Base-by-base conservation (phyloP, 2,797 vertebrate genomes). In the Halcyon badia region DNA sequence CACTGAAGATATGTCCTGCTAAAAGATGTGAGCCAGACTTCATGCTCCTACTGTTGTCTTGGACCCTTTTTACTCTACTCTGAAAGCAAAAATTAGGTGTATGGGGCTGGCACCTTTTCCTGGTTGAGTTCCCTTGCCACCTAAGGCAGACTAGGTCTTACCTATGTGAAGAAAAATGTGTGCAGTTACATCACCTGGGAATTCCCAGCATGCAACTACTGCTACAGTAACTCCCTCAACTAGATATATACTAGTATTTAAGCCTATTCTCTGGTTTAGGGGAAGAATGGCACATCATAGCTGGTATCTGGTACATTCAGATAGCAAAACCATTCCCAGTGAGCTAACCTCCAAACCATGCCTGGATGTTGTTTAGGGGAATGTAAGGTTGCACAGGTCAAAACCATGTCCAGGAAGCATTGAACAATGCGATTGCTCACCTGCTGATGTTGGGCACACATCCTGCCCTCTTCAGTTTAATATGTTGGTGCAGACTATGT, bases 361-460 rank as follows among this genome's bases (percentile, higher is more conserved):
- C 13, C 62, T 69, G 54, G 22, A 18, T 46, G 8, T 18, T 92
- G 37, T 13, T 44, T 10, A 65, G 58, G 21, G 8, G 8, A 69
- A 68, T 31, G 24, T 14, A 72, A 39, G 14, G 58, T 87, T 46
- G 5, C 3, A 15, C 17, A 21, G 15, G 19, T 57, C 72, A 65
- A 64, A 90, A 35, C 13, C 6, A 6, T 2, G 2, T 33, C 19
- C 44, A 66, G 42, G 48, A 28, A 81, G 7, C 24, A 48, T 3
- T 15, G 37, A 25, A 21, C 10, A 21, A 14, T 18, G 48, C 10
- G 15, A 8, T 1, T 52, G 26, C 10, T 9, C 26, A 11, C 22
- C 19, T 1, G 2, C 6, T 11, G 28, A 1, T 25, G 17, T 3
- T 41, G 71, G 18, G 20, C 4, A 3, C 41, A 13, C 15, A 9